Evolutionary conservation across 35 echinoderm and acorn worm species (phyloP).

Genomic region (Lytechinus pictus): DNA sequence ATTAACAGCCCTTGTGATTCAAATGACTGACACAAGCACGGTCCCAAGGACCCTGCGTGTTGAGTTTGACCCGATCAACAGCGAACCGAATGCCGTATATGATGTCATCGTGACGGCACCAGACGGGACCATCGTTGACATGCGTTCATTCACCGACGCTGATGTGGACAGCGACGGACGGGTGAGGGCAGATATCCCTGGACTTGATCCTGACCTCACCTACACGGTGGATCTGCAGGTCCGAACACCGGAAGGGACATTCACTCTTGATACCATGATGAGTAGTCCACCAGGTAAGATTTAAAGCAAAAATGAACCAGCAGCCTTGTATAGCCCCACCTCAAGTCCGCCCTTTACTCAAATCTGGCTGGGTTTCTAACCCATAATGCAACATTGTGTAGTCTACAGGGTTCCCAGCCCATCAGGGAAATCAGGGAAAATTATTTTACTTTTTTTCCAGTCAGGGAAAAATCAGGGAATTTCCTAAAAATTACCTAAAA

Average conservation of each 20-base stretch:
- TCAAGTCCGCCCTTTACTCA: no score
- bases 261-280: neutral
- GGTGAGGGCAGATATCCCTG: neutral
- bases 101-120: slow-evolving; percentile 29
- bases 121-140: neutral
- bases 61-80: neutral
- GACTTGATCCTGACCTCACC: neutral
- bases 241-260: neutral
- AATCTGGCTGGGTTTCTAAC: no score
- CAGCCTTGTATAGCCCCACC: no score
- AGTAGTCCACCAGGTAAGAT: slow-evolving; percentile 6
- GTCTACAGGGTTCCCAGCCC: no score
- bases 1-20: neutral
- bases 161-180: slow-evolving; percentile 51
- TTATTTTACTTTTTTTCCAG: no score
- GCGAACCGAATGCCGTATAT: slow-evolving; percentile 42
- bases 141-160: neutral
- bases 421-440: no score
- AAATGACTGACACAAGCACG: slow-evolving; percentile 15
- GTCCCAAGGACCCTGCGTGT: neutral
- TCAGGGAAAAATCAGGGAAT: no score
- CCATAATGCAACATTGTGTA: no score
- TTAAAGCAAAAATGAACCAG: neutral
- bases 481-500: no score
- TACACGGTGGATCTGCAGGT: slow-evolving; percentile 46